phyloP scores from a whole-genome alignment of 2,888 invertebrate species.

The Poecilus cupreus region DNA sequence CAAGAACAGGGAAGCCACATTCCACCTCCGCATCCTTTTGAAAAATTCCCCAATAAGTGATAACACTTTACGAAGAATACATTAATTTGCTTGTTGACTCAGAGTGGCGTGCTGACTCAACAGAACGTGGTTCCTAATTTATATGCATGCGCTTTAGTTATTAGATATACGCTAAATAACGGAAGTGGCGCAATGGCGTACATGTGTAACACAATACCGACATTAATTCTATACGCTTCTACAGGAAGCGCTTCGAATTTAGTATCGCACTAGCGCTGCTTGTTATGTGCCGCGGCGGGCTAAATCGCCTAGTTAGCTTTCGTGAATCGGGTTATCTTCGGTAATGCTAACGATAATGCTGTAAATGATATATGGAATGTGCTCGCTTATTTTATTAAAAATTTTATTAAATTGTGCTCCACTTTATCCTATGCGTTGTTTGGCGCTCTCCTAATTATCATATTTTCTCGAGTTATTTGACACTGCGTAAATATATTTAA shows the following conservation, averaged over 20 bases:
- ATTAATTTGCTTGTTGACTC: background rate
- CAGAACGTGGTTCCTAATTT: slow-evolving; percentile 13
- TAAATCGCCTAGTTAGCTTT: background rate
- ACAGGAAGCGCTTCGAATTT: slow-evolving; percentile 26
- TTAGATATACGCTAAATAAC: slow-evolving; percentile 50
- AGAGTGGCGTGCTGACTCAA: background rate
- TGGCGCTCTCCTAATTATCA: too few species aligned
- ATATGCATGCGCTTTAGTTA: slow-evolving; percentile 44
- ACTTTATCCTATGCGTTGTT: background rate
- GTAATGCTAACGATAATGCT: slow-evolving; percentile 5
- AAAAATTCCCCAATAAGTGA: background rate
- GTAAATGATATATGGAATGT: background rate
- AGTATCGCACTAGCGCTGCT: background rate
- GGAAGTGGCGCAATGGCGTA: slow-evolving; percentile 44
- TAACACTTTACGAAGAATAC: background rate
- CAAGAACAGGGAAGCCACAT: slow-evolving; percentile 17
- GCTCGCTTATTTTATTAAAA: background rate
- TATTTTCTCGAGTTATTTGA: too few species aligned
- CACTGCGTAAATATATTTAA: too few species aligned
- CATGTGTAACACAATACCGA: slow-evolving; percentile 45
- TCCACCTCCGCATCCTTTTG: too few species aligned
- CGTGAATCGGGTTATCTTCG: slow-evolving; percentile 4
- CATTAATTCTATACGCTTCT: slow-evolving; percentile 37
- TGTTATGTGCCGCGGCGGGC: background rate
- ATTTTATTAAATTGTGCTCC: background rate